Percentiles rank a stretch among this genome's conserved stretches.
Evolutionary conservation across 2,888 invertebrate genomes (phyloP).

Genomic region (Oligia latruncula): DNA sequence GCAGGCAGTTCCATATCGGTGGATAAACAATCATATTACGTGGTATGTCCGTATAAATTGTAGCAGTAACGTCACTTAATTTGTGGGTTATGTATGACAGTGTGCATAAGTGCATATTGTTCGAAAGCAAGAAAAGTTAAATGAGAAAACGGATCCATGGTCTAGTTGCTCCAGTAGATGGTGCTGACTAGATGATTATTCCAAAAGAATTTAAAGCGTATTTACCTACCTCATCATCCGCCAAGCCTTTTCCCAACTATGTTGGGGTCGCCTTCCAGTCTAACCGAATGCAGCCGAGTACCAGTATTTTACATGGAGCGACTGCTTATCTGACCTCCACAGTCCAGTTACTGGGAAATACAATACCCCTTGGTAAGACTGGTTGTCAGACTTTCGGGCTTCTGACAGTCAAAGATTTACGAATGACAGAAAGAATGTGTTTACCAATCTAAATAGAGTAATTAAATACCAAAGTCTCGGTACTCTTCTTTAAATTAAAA

Average conservation of each 20-base stretch:
- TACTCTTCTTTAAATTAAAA: constrained; percentile 29
- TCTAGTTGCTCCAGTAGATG: neutral
- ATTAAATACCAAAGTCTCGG: constrained; percentile 4
- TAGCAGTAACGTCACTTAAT: neutral
- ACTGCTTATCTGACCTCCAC: neutral
- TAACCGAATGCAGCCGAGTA: neutral
- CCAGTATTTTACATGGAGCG: neutral
- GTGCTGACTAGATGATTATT: neutral
- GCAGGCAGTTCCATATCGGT: neutral
- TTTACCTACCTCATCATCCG: constrained; percentile 1
- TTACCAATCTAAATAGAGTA: constrained; percentile 4
- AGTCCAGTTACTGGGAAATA: neutral
- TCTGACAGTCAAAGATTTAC: neutral
- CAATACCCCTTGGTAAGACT: neutral
- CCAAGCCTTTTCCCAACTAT: neutral
- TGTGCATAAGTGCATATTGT: neutral
- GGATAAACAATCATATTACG: neutral
- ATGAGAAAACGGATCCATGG: neutral
- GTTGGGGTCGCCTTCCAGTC: neutral
- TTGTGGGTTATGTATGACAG: too few relatives aligned
- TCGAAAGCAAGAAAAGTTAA: neutral
- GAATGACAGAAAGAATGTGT: neutral
- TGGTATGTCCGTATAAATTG: neutral
- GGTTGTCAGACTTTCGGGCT: neutral
- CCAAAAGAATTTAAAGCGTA: neutral